Base-by-base conservation (phyloP, 2,113 vertebrate species). In the Gyps fulvus region DNA sequence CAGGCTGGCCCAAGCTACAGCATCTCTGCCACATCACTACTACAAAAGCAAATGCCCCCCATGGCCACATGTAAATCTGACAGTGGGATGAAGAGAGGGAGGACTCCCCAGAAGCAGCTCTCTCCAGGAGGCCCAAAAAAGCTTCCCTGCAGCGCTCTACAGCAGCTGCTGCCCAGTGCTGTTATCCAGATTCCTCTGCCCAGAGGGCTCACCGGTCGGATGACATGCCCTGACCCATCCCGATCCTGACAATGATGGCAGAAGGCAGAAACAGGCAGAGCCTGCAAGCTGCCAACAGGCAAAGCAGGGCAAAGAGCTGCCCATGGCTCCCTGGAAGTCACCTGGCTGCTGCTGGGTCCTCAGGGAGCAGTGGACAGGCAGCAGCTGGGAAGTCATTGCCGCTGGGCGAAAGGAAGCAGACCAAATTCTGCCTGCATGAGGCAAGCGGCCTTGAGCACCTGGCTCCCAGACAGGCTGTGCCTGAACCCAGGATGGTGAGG, bases 141-240 rank as follows among this genome's bases (percentile, higher is more conserved):
- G 25, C 59, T 58, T 36, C 52, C 22, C 11, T 55, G 27, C 10
- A 0, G 32, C 4, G 2, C 36, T 21, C 31, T 23, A 15, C n/a
- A 50, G 43, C 5, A 0, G 42, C 38, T 40, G 58, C 71, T 40
- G 36, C 36, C 19, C n/a, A 18, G 3, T 3, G 3, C 47, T 21
- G 21, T 40, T 21, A 18, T 7, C 36, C 62, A 40, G 34, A 81
- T 4, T 27, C 18, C 72, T 58, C 42, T 73, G 54, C 69, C 42
- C 25, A 12, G 47, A 47, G 38, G 50, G 14, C 26, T 23, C 22
- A 16, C 69, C 4, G 1, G 18, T 11, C 0, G 0, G 57, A 84
- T 22, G 54, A 67, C 59, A 49, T 42, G 32, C 29, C 69, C 47
- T 38, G n/a, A 82, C 11, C 52, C 52, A 29, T 29, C 58, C 67